Percentiles rank a stretch among this genome's conserved stretches.
Evolutionary conservation across 1,140 invertebrate species (phyloP).

Genomic region (Dryas iulia): DNA sequence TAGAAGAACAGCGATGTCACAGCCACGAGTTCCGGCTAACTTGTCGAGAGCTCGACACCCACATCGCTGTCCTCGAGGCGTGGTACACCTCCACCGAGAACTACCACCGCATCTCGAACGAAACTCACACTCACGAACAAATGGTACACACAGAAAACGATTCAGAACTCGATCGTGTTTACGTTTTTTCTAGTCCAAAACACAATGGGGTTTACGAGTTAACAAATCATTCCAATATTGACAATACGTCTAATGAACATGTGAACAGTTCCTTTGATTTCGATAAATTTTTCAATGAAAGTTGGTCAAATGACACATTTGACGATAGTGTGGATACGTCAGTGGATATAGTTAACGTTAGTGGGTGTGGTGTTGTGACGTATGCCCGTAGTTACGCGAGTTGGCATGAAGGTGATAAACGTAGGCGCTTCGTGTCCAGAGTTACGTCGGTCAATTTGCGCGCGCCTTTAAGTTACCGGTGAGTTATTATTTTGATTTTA

Average conservation of each 20-base stretch:
- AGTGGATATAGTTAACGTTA: conserved; percentile 50
- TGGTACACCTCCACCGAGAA: conserved; percentile 72
- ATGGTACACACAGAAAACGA: conserved; percentile 61
- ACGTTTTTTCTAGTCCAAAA: conserved; percentile 68
- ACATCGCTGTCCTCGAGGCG: conserved; percentile 78
- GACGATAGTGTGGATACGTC: conserved; percentile 41
- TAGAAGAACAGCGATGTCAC: conserved; percentile 78
- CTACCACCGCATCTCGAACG: conserved; percentile 44
- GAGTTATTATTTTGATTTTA: conserved; percentile 26
- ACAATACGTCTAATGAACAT: conserved; percentile 43
- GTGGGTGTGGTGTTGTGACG: conserved; percentile 51
- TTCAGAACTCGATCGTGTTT: conserved; percentile 61
- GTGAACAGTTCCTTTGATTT: conserved; percentile 36
- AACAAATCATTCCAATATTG: conserved; percentile 54
- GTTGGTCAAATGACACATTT: conserved; percentile 41
- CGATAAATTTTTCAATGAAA: conserved; percentile 36
- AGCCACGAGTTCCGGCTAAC: conserved; percentile 76
- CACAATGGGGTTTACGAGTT: conserved; percentile 69
- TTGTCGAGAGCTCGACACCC: conserved; percentile 75
- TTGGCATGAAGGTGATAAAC: conserved; percentile 60
- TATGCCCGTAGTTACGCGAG: conserved; percentile 64
- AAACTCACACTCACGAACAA: conserved; percentile 37
- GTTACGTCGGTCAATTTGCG: conserved; percentile 63
- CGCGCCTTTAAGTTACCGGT: conserved; percentile 74
- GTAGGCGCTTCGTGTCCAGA: conserved; percentile 40